Evolutionary conservation across 2,113 vertebrate species (phyloP).

Genomic region (Apteryx owenii): DNA sequence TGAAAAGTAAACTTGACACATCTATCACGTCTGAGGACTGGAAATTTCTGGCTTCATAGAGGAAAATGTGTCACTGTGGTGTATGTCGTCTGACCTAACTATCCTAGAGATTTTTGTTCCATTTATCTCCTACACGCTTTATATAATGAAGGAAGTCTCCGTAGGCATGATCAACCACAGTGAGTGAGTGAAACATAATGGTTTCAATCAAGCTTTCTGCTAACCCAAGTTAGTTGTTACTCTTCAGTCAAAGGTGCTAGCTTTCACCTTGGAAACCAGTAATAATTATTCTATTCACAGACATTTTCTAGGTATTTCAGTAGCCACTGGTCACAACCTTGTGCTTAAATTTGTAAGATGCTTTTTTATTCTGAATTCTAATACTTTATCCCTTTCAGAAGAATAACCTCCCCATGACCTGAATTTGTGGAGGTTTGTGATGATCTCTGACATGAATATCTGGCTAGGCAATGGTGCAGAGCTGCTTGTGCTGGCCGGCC

Average conservation of each 20-base stretch:
- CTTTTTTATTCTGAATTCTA: neutral
- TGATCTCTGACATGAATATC: neutral
- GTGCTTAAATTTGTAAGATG: constrained; percentile 1
- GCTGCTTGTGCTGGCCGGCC: neutral
- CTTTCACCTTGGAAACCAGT: constrained; percentile 32
- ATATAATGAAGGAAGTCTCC: constrained; percentile 70
- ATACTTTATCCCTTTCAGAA: constrained; percentile 9
- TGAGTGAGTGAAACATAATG: constrained; percentile 53
- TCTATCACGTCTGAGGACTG: constrained; percentile 39
- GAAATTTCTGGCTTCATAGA: constrained; percentile 62
- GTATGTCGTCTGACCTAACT: constrained; percentile 47
- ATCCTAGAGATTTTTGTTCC: constrained; percentile 63
- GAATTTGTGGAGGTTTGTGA: constrained; percentile 22
- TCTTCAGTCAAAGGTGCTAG: constrained; percentile 31
- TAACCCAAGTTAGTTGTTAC: constrained; percentile 34
- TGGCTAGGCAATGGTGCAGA: neutral
- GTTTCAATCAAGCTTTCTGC: constrained; percentile 63
- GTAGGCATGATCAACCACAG: constrained; percentile 37
- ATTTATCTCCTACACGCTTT: constrained; percentile 47
- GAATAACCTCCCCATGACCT: neutral
- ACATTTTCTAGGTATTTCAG: constrained; percentile 5
- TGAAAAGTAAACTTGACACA: constrained; percentile 54
- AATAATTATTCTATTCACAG: constrained; percentile 24
- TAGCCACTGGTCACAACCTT: constrained; percentile 13
- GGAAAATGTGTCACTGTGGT: constrained; percentile 51